These are phyloP conservation scores for Harlomillsia oculata DNA, from an alignment of 1,140 invertebrate species.

Conservation along the genomic window DNA sequence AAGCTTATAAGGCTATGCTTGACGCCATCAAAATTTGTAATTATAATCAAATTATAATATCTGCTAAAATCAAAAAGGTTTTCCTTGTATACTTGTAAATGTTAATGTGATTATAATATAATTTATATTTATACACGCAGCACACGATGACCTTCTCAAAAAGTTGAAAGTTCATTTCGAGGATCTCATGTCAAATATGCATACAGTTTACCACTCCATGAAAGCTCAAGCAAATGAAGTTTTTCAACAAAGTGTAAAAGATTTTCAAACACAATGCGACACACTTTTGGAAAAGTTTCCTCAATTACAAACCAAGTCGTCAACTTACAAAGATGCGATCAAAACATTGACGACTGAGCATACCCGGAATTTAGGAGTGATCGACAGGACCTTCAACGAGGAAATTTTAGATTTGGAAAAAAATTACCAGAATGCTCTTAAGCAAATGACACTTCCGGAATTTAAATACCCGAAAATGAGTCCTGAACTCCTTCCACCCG, in stretches of 20 bases:
- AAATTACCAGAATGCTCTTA: background rate
- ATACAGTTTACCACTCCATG: background rate
- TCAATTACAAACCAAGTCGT: background rate
- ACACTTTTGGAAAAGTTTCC: conserved; percentile 9
- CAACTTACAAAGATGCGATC: conserved; percentile 7
- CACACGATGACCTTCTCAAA: background rate
- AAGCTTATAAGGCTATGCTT: no score
- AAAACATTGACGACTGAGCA: conserved; percentile 2
- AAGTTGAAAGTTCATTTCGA: conserved; percentile 9
- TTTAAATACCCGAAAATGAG: conserved; percentile 4
- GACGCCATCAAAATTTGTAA: no score
- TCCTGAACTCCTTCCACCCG: background rate
- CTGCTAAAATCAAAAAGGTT: no score
- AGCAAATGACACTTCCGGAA: conserved; percentile 5
- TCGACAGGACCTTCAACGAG: conserved; percentile 4
- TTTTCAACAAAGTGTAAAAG: background rate
- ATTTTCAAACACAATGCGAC: conserved; percentile 1
- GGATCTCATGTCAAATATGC: background rate
- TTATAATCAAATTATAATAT: no score
- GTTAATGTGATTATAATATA: no score
- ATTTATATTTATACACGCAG: background rate
- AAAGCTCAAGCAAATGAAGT: background rate
- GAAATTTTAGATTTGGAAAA: conserved; percentile 8
- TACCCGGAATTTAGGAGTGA: background rate
- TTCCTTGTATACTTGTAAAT: no score